Conservation (phyloP, 2,797 vertebrate genomes). For the Cryptoprocta ferox region DNA sequence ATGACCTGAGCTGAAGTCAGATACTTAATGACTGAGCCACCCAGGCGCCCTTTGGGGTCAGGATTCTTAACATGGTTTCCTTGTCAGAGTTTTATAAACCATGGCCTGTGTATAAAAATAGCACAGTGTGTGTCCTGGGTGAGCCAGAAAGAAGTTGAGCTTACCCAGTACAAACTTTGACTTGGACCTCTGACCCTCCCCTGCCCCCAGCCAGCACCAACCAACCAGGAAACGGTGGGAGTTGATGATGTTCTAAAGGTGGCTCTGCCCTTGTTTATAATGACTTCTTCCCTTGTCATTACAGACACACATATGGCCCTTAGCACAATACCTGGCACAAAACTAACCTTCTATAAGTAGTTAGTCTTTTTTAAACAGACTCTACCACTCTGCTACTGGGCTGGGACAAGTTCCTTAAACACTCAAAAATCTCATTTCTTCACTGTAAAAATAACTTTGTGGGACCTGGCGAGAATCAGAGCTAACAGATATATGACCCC, state of each 20-base stretch:
- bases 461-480: not conserved
- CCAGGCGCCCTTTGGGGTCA: not conserved
- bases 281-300: fast-evolving
- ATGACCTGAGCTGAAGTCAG: too few relatives aligned
- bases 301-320: fast-evolving
- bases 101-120: not conserved
- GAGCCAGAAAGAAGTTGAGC: not conserved
- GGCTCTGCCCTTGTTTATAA: too few relatives aligned
- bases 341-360: not conserved
- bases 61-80: not conserved
- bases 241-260: not conserved
- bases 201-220: not conserved
- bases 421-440: not conserved
- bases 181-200: not conserved
- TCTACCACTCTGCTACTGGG: not conserved
- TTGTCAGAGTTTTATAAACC: not conserved
- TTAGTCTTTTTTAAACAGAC: not conserved
- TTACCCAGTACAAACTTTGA: not conserved
- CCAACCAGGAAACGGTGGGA: not conserved
- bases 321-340: not conserved
- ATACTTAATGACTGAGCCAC: too few relatives aligned
- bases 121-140: not conserved
- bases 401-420: not conserved
- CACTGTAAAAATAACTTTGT: not conserved
- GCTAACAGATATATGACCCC: not conserved